These are phyloP conservation scores for Patella caerulea DNA, from an alignment of 2,888 invertebrate genomes.

Conservation along the genomic window DNA sequence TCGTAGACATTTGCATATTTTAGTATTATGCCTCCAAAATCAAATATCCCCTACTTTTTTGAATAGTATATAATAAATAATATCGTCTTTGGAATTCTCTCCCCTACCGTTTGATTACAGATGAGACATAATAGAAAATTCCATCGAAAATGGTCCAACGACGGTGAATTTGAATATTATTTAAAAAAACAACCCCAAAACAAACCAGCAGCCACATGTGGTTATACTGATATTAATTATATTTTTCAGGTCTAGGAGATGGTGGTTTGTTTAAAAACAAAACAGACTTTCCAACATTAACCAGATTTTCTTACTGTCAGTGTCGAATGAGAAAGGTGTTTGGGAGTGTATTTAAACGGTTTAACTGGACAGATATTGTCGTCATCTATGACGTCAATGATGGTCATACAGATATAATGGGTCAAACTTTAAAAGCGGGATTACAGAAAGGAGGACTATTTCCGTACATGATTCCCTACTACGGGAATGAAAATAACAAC, in stretches of 20 bases:
- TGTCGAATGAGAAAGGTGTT: constrained; percentile 57
- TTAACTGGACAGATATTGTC: constrained; percentile 52
- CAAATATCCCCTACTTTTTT: too few relatives aligned
- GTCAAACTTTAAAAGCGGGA: constrained; percentile 43
- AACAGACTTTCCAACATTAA: constrained; percentile 53
- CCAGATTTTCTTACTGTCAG: constrained; percentile 60
- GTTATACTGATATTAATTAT: not conserved
- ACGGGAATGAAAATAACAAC: constrained; percentile 31
- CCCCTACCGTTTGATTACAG: too few relatives aligned
- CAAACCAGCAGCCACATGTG: too few relatives aligned
- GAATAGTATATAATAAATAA: too few relatives aligned
- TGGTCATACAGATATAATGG: constrained; percentile 45
- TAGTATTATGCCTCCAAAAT: too few relatives aligned
- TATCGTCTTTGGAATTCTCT: too few relatives aligned
- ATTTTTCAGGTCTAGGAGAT: constrained; percentile 44
- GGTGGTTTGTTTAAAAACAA: constrained; percentile 54
- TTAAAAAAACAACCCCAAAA: too few relatives aligned
- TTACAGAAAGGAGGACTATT: constrained; percentile 37
- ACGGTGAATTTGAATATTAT: too few relatives aligned
- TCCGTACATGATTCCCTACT: constrained; percentile 47
- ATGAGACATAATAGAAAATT: too few relatives aligned
- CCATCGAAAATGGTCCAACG: too few relatives aligned
- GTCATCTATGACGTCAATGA: constrained; percentile 51
- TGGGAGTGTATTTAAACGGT: constrained; percentile 47
- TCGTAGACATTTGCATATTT: too few relatives aligned